Conservation (phyloP, 2,888 invertebrate genomes). For the Limnephilus marmoratus region DNA sequence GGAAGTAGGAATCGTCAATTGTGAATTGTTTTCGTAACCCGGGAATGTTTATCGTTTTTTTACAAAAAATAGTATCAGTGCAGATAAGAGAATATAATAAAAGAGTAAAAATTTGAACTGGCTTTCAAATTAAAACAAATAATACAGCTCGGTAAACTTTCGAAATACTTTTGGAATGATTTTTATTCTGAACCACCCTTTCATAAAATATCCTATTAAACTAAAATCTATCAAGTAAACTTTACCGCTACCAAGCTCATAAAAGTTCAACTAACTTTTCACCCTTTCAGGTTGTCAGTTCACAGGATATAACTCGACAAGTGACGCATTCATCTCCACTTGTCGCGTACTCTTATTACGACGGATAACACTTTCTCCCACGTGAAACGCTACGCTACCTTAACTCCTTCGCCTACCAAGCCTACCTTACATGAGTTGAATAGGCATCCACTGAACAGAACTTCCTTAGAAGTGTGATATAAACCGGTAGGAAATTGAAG, state of each 20-base stretch:
- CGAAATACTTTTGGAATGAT: neutral
- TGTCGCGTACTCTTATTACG: conserved; percentile 18
- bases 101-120: too few relatives aligned
- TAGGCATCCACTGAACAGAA: neutral
- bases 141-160: too few relatives aligned
- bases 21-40: too few relatives aligned
- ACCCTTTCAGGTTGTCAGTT: neutral
- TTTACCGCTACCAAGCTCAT: neutral
- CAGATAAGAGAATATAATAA: too few relatives aligned
- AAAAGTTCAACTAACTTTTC: neutral
- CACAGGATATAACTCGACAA: neutral
- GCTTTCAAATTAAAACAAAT: too few relatives aligned
- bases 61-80: too few relatives aligned
- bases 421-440: neutral
- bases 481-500: neutral
- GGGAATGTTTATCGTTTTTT: too few relatives aligned
- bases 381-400: conserved; percentile 5
- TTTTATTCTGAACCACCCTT: neutral
- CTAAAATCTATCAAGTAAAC: neutral
- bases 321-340: conserved; percentile 7
- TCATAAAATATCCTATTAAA: neutral
- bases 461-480: neutral
- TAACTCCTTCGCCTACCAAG: neutral
- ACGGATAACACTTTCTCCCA: neutral
- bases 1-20: too few relatives aligned